These are phyloP conservation scores for Panorpa germanica DNA, from an alignment of 2,888 invertebrate species.

Conservation along the genomic window DNA sequence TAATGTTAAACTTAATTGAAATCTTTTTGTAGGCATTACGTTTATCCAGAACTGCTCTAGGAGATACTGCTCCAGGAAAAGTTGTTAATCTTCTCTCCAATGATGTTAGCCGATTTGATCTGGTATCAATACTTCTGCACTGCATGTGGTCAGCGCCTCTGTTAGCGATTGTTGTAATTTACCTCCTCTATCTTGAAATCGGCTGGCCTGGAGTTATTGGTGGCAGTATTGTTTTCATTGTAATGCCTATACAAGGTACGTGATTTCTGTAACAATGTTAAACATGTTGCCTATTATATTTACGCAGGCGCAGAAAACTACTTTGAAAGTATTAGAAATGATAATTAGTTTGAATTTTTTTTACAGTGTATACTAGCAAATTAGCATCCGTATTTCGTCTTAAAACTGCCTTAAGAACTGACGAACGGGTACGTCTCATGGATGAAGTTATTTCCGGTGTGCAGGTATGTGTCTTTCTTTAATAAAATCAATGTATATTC, in stretches of 20 bases:
- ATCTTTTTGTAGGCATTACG: conserved; percentile 28
- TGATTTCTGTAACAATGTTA: no score
- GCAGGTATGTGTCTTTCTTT: conserved; percentile 22
- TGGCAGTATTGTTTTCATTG: conserved; percentile 43
- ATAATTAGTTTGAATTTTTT: no score
- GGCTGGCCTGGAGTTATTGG: conserved; percentile 49
- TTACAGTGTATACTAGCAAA: conserved; percentile 17
- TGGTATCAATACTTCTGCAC: conserved; percentile 53
- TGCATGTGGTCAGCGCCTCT: conserved; percentile 67
- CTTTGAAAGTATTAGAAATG: no score
- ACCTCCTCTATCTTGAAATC: conserved; percentile 47
- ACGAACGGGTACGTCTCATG: conserved; percentile 58
- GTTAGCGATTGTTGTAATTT: conserved; percentile 40
- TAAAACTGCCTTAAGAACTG: conserved; percentile 38
- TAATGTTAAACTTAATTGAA: no score
- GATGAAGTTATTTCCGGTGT: conserved; percentile 52
- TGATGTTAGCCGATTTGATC: conserved; percentile 70
- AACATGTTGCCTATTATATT: no score
- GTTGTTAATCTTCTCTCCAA: conserved; percentile 77
- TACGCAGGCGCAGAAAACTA: no score
- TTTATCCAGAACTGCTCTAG: conserved; percentile 47
- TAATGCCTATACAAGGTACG: conserved; percentile 59
- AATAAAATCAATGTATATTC: conserved; percentile 58
- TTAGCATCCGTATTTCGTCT: conserved; percentile 22
- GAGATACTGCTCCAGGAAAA: conserved; percentile 71